A percentile compares a stretch with the other conserved stretches of the same genome.
Conservation (phyloP, 2,888 invertebrate species). For the Drosophila falleni region DNA sequence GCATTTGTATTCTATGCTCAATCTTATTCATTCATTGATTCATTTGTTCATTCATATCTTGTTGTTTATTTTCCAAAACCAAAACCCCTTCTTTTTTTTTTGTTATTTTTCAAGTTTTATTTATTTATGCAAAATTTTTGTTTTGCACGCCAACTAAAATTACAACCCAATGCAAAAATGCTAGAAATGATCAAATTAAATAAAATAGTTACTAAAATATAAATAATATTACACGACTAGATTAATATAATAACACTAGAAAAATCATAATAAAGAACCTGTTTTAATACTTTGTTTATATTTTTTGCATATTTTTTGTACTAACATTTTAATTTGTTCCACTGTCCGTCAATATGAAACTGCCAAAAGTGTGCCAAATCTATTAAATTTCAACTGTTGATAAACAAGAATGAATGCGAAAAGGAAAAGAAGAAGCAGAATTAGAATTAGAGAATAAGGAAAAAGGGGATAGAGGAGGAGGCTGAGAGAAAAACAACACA, state of each 20-base stretch:
- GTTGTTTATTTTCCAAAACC: constrained; percentile 69
- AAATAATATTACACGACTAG: too few species aligned
- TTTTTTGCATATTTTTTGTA: not conserved
- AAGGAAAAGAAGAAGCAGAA: not conserved
- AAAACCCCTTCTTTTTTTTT: constrained; percentile 55
- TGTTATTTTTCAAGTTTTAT: constrained; percentile 51
- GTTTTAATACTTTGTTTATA: not conserved
- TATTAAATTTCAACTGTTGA: constrained; percentile 80
- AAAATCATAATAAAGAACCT: too few species aligned
- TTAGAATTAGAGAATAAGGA: not conserved
- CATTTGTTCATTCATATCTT: constrained; percentile 74
- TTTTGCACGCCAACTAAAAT: constrained; percentile 36
- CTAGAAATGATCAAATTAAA: constrained; percentile 25
- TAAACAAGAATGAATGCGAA: constrained; percentile 54
- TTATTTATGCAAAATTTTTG: constrained; percentile 73
- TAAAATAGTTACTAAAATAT: too few species aligned
- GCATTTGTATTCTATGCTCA: constrained; percentile 39
- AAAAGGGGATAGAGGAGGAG: not conserved
- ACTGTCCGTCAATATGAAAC: constrained; percentile 46
- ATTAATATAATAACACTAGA: too few species aligned
- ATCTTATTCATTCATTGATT: constrained; percentile 63
- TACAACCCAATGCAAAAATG: constrained; percentile 51
- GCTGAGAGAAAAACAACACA: constrained; percentile 41
- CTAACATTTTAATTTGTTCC: constrained; percentile 60
- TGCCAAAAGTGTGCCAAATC: constrained; percentile 79